Conservation (phyloP, 2,113 vertebrate genomes). For the Orientallactaga bullata region DNA sequence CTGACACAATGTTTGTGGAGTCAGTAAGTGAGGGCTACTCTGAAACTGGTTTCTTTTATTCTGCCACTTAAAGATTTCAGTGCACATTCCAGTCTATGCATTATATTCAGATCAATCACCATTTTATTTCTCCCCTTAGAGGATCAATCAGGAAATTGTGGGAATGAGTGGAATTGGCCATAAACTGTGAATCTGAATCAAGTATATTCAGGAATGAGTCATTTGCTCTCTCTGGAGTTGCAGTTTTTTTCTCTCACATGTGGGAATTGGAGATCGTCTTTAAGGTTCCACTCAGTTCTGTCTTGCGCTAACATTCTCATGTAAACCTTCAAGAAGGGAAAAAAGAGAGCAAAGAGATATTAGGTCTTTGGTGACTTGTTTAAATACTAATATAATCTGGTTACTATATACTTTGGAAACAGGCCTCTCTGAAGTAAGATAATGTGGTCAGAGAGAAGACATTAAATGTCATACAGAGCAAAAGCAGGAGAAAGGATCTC, state of each 20-base stretch:
- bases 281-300: neutral
- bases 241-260: neutral
- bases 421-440: neutral
- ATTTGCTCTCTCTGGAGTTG: neutral
- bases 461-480: neutral
- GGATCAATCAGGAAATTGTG: neutral
- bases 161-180: neutral
- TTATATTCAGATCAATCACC: neutral
- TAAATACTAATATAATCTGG: neutral
- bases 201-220: neutral
- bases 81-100: neutral
- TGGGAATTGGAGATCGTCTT: neutral
- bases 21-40: neutral
- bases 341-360: neutral
- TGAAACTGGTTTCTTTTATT: neutral
- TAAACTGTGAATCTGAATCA: constrained; percentile 18
- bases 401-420: neutral
- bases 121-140: neutral
- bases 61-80: neutral
- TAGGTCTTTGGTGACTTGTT: neutral
- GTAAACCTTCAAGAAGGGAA: neutral
- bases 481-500: too few species aligned
- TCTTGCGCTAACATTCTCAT: neutral
- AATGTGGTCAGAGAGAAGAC: neutral
- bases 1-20: neutral